These are phyloP conservation scores for Onychomys arenicola DNA, from an alignment of 2,797 vertebrate species.

Conservation along the genomic window DNA sequence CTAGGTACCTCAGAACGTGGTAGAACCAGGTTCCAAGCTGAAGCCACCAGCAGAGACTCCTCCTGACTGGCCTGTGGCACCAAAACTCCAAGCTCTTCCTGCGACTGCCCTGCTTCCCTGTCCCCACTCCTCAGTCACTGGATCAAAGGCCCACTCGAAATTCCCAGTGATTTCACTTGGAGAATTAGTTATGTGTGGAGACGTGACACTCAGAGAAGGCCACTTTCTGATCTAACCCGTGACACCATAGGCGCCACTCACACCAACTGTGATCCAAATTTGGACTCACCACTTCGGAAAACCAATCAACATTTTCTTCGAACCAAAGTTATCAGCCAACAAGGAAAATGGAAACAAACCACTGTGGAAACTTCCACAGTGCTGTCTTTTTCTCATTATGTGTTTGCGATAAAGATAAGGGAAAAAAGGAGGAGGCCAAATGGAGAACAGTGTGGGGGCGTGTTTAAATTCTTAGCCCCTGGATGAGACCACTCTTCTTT, in stretches of 20 bases:
- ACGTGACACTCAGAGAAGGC: background rate
- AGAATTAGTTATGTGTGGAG: background rate
- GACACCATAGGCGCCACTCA: background rate
- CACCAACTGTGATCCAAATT: background rate
- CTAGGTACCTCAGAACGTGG: background rate
- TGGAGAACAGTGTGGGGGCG: background rate
- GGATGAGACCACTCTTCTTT: background rate
- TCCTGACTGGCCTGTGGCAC: background rate
- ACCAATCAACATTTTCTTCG: background rate
- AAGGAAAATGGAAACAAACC: background rate
- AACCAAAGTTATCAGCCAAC: background rate
- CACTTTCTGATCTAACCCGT: background rate
- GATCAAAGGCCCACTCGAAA: background rate
- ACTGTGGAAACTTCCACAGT: background rate
- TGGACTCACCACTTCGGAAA: background rate
- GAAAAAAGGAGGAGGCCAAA: background rate
- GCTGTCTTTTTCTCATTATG: background rate
- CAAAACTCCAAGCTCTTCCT: background rate
- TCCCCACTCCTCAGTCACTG: background rate
- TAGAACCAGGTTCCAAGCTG: background rate
- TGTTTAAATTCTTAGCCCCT: background rate
- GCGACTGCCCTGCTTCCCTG: background rate
- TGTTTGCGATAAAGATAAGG: constrained; percentile 43
- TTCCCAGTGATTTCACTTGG: background rate
- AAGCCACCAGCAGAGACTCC: background rate